These are phyloP conservation scores for Anoura caudifer DNA, from an alignment of 2,113 vertebrate species.

Conservation along the genomic window DNA sequence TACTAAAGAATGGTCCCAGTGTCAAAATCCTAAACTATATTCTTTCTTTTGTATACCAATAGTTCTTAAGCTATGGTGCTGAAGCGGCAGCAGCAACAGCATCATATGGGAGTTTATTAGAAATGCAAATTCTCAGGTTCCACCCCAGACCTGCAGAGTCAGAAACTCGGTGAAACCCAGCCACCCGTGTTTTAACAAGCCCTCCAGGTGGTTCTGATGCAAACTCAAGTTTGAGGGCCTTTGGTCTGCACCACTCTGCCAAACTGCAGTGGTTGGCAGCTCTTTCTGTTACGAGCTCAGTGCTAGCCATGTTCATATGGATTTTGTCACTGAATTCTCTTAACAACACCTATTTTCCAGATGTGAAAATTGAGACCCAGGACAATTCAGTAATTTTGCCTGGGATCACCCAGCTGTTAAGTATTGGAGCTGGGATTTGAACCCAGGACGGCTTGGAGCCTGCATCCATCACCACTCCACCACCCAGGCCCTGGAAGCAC, in stretches of 20 bases:
- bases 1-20: neutral
- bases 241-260: rapidly evolving
- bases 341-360: neutral
- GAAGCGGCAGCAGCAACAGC: neutral
- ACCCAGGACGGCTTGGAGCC: neutral
- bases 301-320: neutral
- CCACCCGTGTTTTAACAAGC: neutral
- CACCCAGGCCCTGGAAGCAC: neutral
- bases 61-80: neutral
- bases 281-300: neutral
- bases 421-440: neutral
- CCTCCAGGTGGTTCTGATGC: neutral
- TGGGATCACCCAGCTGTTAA: neutral
- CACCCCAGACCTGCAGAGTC: neutral
- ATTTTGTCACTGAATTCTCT: neutral
- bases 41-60: neutral
- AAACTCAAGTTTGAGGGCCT: neutral
- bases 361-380: neutral
- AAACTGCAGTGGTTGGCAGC: too few relatives aligned
- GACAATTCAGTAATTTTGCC: neutral
- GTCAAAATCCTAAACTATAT: neutral
- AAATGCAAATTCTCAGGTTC: neutral
- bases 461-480: neutral
- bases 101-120: neutral
- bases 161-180: neutral